Base-by-base conservation (phyloP, 1,140 invertebrate species). In the Drosophila nikananu region DNA sequence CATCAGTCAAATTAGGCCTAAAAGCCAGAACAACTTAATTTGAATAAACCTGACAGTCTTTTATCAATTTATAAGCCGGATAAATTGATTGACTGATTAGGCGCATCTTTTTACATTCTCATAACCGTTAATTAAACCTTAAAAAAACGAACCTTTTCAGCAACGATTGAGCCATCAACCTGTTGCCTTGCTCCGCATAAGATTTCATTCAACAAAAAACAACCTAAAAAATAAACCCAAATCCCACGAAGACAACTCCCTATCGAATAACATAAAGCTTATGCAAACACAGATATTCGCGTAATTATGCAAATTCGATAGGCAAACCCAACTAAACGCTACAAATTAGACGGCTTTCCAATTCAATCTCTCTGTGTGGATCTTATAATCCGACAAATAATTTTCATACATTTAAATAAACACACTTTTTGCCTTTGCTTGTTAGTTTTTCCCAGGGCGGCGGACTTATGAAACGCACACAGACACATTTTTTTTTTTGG, bases 291-390 rank as follows among this genome's bases (percentile, higher is more conserved):
- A 78, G 62, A 55, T 39, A 57, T 83, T 87, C 84, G 76, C 80
- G 83, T 76, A 86, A 87, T 81, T 87, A 87, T 87, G 84, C 54
- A 89, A 84, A 87, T 87, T 39, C 21, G 54, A 57, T 57, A 57
- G 65, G 70, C 68, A 49, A 80, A 80, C 23, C 30, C 17, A 79
- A 61, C 68, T 73, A 80, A 89, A 84, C 61, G 70, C 59, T 84
- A 90, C 84, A 90, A 89, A 89, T 84, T 81, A 90, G 81, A 63
- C 54, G 54, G 37, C 52, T 71, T 44, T 62, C 44, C 59, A 71
- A 48, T 37, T 66, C 57, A 60, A 58, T 64, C 59, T 64, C 61
- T 44, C 35, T 37, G 3, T 0, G 32, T 37, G 21, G 72, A 52
- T 41, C 62, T 60, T 68, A 59, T 59, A 84, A 77, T 77, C 70